These are phyloP conservation scores for Prorops nasuta DNA, from an alignment of 1,140 invertebrate genomes.

Conservation along the genomic window DNA sequence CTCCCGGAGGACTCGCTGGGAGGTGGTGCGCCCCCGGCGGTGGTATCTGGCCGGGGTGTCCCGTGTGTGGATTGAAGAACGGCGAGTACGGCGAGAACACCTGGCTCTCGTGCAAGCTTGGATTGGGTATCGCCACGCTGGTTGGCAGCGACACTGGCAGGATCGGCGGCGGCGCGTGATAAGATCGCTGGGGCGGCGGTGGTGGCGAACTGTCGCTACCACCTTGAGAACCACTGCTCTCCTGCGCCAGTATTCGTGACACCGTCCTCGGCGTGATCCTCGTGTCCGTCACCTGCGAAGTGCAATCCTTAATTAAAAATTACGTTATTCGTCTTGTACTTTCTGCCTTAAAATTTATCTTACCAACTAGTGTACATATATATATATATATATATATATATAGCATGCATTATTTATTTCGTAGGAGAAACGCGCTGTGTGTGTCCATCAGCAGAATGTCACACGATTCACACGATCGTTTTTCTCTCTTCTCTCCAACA, in stretches of 20 bases:
- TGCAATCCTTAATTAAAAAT: conserved; percentile 23
- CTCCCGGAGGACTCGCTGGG: conserved; percentile 60
- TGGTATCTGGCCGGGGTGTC: conserved; percentile 52
- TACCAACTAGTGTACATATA: not conserved
- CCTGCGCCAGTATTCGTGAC: conserved; percentile 79
- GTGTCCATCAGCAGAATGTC: no score
- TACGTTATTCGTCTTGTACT: not conserved
- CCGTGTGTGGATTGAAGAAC: conserved; percentile 70
- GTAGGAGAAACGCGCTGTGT: no score
- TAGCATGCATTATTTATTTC: conserved; percentile 10
- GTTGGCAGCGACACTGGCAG: conserved; percentile 85
- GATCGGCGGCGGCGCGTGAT: conserved; percentile 75
- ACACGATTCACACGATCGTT: no score
- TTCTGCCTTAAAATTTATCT: not conserved
- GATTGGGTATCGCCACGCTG: conserved; percentile 94
- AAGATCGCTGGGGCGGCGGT: conserved; percentile 67
- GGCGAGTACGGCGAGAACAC: conserved; percentile 88
- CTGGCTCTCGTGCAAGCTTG: conserved; percentile 91
- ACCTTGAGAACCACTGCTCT: conserved; percentile 66
- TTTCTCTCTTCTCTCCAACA: no score
- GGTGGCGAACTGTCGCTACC: conserved; percentile 57
- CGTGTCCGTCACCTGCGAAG: conserved; percentile 78
- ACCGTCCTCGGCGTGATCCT: conserved; percentile 89
- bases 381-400: not conserved
- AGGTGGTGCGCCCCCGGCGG: conserved; percentile 57